A percentile compares a stretch with the other conserved stretches of the same genome.
These are phyloP conservation scores for Herpetotheres cachinnans DNA, from an alignment of 2,113 vertebrate species.

Conservation along the genomic window DNA sequence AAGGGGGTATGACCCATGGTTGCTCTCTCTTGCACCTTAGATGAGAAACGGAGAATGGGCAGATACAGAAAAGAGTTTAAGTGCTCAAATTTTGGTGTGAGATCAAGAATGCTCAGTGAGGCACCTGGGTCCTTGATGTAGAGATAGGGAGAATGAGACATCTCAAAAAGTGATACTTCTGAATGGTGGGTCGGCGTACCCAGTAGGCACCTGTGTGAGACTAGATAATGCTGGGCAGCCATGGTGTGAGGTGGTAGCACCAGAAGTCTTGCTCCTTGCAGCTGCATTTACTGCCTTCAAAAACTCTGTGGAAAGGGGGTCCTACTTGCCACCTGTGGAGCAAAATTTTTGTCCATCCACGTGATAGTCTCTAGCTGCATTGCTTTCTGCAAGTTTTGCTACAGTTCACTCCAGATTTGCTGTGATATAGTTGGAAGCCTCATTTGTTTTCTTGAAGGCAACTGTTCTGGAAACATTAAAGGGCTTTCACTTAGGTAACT, in stretches of 20 bases:
- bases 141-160: neutral
- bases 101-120: neutral
- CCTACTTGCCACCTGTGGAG: neutral
- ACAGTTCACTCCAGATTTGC: neutral
- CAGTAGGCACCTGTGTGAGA: neutral
- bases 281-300: neutral
- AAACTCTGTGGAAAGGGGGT: neutral
- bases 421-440: neutral
- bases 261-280: neutral
- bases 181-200: too few relatives aligned
- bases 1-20: neutral
- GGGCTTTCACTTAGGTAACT: neutral
- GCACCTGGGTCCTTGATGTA: neutral
- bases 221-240: neutral
- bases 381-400: neutral
- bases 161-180: neutral
- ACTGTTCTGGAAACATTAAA: neutral
- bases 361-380: neutral
- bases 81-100: fast-evolving
- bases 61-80: neutral
- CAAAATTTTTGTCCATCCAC: neutral
- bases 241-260: neutral
- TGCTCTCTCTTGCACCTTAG: neutral
- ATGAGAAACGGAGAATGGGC: too few relatives aligned
- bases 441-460: neutral